Evolutionary conservation across 2,888 invertebrate species (phyloP).

Genomic region (Synanthedon andrenaeformis): DNA sequence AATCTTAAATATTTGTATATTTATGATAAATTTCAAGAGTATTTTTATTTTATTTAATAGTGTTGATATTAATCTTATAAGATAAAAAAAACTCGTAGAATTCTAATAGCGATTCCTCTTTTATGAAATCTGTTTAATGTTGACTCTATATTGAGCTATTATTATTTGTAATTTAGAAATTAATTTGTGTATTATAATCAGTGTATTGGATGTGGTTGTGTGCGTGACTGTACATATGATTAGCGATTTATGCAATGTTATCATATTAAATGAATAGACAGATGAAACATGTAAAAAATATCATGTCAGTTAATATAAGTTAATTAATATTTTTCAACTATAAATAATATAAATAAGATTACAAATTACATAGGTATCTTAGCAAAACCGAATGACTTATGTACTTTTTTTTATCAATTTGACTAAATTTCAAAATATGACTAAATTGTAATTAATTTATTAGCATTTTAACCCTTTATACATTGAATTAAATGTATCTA

Average conservation of each 20-base stretch:
- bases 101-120: too few relatives aligned
- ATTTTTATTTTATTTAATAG: slow-evolving; percentile 23
- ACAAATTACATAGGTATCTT: background rate
- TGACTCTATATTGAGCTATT: slow-evolving; percentile 18
- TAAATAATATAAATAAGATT: background rate
- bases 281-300: slow-evolving; percentile 25
- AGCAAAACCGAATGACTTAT: too few relatives aligned
- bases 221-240: slow-evolving; percentile 25
- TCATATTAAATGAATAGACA: slow-evolving; percentile 17
- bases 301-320: slow-evolving; percentile 25
- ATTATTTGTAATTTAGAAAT: slow-evolving; percentile 32
- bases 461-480: too few relatives aligned
- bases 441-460: too few relatives aligned
- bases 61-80: slow-evolving; percentile 15
- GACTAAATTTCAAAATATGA: too few relatives aligned
- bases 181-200: slow-evolving; percentile 55
- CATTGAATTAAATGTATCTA: background rate
- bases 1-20: slow-evolving; percentile 38
- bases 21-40: slow-evolving; percentile 31
- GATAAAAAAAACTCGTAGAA: too few relatives aligned
- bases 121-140: slow-evolving; percentile 18
- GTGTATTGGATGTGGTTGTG: slow-evolving; percentile 30
- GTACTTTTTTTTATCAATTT: too few relatives aligned
- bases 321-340: background rate
- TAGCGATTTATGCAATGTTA: slow-evolving; percentile 31